Evolutionary conservation across 2,888 invertebrate species (phyloP).

Genomic region (Phasia obesa): DNA sequence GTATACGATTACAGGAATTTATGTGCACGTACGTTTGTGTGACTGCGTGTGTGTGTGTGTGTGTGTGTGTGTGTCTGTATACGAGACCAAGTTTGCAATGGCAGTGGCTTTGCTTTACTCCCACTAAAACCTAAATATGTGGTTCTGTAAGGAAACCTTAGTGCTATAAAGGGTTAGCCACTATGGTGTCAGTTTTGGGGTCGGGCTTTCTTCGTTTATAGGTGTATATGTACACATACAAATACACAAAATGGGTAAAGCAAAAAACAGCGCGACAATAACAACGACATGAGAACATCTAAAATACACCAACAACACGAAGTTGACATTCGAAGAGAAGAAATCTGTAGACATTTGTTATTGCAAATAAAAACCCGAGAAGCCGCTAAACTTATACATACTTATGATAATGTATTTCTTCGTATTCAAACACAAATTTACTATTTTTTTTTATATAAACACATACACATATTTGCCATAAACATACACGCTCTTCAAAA

Average conservation of each 20-base stretch:
- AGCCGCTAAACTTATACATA: conserved; percentile 51
- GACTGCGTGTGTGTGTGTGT: conserved; percentile 54
- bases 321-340: conserved; percentile 63
- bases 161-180: conserved; percentile 84
- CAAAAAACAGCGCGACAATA: conserved; percentile 3
- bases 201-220: conserved; percentile 77
- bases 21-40: not conserved
- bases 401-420: not conserved
- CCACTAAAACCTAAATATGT: conserved; percentile 83
- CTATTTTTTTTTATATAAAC: conserved; percentile 3
- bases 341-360: conserved; percentile 60
- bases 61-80: conserved; percentile 59
- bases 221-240: conserved; percentile 9
- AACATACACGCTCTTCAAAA: conserved; percentile 35
- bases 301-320: conserved; percentile 42
- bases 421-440: conserved; percentile 10
- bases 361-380: conserved; percentile 59
- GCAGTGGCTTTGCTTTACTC: conserved; percentile 81
- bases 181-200: conserved; percentile 81
- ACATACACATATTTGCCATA: conserved; percentile 2
- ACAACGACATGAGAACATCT: conserved; percentile 32
- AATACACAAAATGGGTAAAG: conserved; percentile 40
- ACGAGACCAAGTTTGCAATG: conserved; percentile 73
- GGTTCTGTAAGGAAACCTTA: conserved; percentile 83
- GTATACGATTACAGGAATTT: conserved; percentile 3